Base-by-base conservation (phyloP, 1,140 invertebrate genomes). In the Stegodyphus mimosarum region DNA sequence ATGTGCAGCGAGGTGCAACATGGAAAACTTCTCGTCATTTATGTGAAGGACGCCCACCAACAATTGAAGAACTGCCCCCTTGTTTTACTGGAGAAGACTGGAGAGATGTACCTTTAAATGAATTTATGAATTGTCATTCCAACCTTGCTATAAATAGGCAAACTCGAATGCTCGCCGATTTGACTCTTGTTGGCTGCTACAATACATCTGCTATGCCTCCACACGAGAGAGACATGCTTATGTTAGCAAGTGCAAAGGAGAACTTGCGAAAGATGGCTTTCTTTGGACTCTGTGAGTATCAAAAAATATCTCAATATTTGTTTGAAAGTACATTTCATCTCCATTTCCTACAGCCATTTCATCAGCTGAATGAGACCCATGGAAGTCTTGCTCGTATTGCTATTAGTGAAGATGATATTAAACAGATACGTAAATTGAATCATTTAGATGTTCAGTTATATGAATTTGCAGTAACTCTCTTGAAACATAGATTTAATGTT, bases 241-340 rank as follows among this genome's bases (percentile, higher is more conserved):
- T 99, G 92, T 91, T 99, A 60, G 94, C 95, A 53, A 98, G 96
- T 90, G 98, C 98, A 55, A 99, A 99, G 91, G 92, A 94, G 86
- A 99, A 99, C 92, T 92, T 99, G 52, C 94, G 95, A 85, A 94
- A 95, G 72, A 97, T 99, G 95, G 95, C 97, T 52, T 99, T 97
- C 90, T 99, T 99, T 91, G 98, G 98, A 83, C 92, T 99, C 74
- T 98, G 97, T 33, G 98, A 99, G 91, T 94, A 95, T 91, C 98
- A 98, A 91, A 95, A 95, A 92, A 95, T 96, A 86, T 96, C 96
- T 51, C 98, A 99, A 90, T 97, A 97, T 89, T 94, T 99, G 63
- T 99, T 99, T 91, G 98, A 99, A 90, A 94, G 97, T 91, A 98
- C 96, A n/a, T 99, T 99, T 90, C 95, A 96, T 90, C 92, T 99